Conservation (phyloP, 2,888 invertebrate species). For the Xiphydria camelus region DNA sequence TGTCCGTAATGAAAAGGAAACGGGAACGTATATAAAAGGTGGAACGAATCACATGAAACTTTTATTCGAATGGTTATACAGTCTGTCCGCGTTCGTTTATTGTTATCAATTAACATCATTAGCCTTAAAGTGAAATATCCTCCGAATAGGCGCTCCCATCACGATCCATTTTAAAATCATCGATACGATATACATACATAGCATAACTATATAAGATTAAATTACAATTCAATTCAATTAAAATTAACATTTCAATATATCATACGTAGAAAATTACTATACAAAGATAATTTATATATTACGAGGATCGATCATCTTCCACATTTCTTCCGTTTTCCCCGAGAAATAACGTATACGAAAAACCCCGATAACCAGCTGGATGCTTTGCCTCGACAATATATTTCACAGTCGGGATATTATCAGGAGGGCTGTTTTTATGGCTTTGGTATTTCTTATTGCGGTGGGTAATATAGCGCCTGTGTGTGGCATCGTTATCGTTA, state of each 20-base stretch:
- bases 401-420: constrained; percentile 32
- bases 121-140: constrained; percentile 30
- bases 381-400: constrained; percentile 33
- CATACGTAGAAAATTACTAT: constrained; percentile 33
- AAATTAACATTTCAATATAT: constrained; percentile 24
- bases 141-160: constrained; percentile 27
- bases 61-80: constrained; percentile 33
- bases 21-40: no score
- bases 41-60: no score
- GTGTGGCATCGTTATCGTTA: no score
- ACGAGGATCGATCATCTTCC: background rate
- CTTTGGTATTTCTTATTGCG: constrained; percentile 52
- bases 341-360: no score
- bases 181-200: constrained; percentile 19
- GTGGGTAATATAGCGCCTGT: constrained; percentile 39
- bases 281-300: constrained; percentile 27
- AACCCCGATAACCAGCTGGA: no score
- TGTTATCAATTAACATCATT: constrained; percentile 38
- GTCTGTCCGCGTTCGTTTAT: constrained; percentile 42
- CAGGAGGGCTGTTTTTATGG: constrained; percentile 29
- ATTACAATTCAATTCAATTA: constrained; percentile 23
- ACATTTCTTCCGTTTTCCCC: no score
- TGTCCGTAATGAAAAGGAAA: no score
- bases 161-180: constrained; percentile 28
- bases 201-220: constrained; percentile 27